Percentiles rank a stretch among this genome's conserved stretches.
Evolutionary conservation across 2,888 invertebrate genomes (phyloP).

Genomic region (Meliscaeva auricollis): DNA sequence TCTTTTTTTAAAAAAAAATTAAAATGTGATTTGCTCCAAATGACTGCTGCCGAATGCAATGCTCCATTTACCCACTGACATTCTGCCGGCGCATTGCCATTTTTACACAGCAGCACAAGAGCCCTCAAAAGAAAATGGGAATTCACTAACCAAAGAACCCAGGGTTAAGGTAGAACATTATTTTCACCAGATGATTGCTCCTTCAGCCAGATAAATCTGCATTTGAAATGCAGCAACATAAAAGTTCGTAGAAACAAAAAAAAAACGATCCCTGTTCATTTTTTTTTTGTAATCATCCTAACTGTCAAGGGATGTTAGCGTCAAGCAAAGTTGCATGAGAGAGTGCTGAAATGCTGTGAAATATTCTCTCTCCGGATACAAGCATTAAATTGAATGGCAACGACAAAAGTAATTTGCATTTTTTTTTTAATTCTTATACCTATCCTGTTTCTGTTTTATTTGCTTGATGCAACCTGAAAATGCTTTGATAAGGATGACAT

Average conservation of each 20-base stretch:
- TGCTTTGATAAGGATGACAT: conserved; percentile 50
- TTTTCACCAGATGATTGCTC: conserved; percentile 44
- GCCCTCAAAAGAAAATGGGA: conserved; percentile 48
- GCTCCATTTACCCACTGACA: conserved; percentile 75
- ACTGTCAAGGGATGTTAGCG: conserved; percentile 57
- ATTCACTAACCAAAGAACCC: conserved; percentile 33
- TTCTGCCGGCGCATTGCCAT: conserved; percentile 21
- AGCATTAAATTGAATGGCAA: conserved; percentile 60
- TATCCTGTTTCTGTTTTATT: conserved; percentile 43
- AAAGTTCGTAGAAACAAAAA: not conserved
- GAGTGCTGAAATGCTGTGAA: conserved; percentile 35
- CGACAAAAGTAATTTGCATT: conserved; percentile 73
- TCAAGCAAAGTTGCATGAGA: not conserved
- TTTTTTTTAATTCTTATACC: conserved; percentile 5
- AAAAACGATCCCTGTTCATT: conserved; percentile 28
- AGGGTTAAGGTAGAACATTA: conserved; percentile 52
- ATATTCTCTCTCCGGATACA: conserved; percentile 50
- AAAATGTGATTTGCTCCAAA: conserved; percentile 52
- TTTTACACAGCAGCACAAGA: conserved; percentile 35
- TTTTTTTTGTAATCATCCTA: conserved; percentile 56
- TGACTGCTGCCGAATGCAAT: conserved; percentile 49
- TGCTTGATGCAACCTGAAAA: conserved; percentile 50
- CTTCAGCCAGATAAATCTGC: conserved; percentile 64
- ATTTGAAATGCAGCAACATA: conserved; percentile 55
- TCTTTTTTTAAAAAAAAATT: too few species aligned